A percentile compares a stretch with the other conserved stretches of the same genome.
phyloP scores from a whole-genome alignment of 2,888 invertebrate genomes.

The Eulithis prunata region DNA sequence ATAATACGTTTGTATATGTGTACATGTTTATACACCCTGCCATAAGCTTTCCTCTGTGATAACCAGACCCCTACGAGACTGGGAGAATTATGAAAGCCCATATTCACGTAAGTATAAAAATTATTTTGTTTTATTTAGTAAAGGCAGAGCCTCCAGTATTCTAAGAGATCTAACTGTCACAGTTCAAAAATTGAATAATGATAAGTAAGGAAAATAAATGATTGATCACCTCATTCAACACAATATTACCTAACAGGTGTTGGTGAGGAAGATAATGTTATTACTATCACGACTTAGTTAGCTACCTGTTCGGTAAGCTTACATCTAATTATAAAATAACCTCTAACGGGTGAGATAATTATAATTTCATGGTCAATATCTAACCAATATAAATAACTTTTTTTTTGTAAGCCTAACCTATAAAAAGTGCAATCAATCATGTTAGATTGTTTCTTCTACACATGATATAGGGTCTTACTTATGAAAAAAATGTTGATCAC shows the following conservation, averaged over 20 bases:
- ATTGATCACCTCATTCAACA: not conserved
- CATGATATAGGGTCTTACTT: too few relatives aligned
- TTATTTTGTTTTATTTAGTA: too few relatives aligned
- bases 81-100: too few relatives aligned
- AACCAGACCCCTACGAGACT: too few relatives aligned
- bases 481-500: too few relatives aligned
- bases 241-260: not conserved
- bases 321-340: constrained; percentile 5
- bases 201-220: not conserved
- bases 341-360: not conserved
- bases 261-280: not conserved
- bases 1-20: too few relatives aligned
- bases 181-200: too few relatives aligned
- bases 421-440: constrained; percentile 10
- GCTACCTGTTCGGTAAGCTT: constrained; percentile 1
- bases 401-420: not conserved
- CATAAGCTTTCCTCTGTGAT: too few relatives aligned
- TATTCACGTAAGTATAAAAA: too few relatives aligned
- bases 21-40: too few relatives aligned
- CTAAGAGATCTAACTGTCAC: too few relatives aligned
- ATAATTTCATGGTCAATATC: constrained; percentile 18
- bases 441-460: not conserved
- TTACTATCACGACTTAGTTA: not conserved
- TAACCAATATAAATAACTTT: constrained; percentile 6
- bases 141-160: too few relatives aligned